Conservation (phyloP, 2,797 vertebrate species). For the Dendrocincla fuliginosa region DNA sequence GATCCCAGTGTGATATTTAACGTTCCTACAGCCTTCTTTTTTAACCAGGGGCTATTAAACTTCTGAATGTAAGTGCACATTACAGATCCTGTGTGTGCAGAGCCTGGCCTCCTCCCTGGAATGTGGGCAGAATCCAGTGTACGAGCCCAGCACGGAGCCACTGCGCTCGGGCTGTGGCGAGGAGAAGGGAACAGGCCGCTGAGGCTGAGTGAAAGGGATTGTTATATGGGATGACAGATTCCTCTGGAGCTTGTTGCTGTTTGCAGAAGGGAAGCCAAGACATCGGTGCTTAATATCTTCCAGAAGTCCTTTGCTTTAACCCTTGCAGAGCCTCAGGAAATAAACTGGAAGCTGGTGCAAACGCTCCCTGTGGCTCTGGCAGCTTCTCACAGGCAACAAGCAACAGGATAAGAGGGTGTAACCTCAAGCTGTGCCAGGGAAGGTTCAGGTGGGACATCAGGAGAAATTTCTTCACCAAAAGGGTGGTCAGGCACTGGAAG, state of each 20-base stretch:
- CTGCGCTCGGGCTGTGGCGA: neutral
- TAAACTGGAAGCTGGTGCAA: rapidly evolving
- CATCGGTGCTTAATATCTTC: constrained; percentile 30
- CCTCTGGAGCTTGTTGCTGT: constrained; percentile 50
- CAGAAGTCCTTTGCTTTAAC: constrained; percentile 32
- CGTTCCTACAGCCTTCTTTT: neutral
- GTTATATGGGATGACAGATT: constrained; percentile 31
- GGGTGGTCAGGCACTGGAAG: neutral
- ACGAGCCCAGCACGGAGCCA: neutral
- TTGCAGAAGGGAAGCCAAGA: constrained; percentile 51
- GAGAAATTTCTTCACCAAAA: neutral
- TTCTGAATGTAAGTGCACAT: rapidly evolving
- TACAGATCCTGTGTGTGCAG: neutral
- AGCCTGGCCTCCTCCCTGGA: neutral
- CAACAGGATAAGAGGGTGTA: neutral
- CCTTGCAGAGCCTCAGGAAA: neutral
- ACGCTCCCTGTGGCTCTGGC: neutral
- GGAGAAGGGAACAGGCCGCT: neutral
- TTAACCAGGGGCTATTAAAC: rapidly evolving
- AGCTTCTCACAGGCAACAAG: neutral
- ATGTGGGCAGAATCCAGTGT: neutral
- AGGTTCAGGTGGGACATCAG: neutral
- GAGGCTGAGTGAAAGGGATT: constrained; percentile 40
- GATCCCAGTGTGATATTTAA: rapidly evolving
- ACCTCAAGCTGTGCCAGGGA: neutral